Percentiles rank a stretch among this genome's conserved stretches.
Conservation (phyloP, 2,888 invertebrate species). For the Tetropium fuscum region DNA sequence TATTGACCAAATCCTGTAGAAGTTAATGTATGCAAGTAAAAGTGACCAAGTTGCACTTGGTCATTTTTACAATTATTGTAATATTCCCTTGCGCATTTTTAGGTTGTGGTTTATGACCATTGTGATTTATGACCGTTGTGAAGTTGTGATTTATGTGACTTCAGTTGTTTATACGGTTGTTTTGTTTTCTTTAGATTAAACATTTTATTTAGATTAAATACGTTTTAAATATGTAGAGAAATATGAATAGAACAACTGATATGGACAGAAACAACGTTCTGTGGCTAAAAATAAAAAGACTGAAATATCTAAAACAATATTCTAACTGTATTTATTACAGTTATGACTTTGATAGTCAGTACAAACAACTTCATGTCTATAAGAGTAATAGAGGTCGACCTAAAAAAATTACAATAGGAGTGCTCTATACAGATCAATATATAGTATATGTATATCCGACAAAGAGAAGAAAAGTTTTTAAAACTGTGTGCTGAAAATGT, state of each 20-base stretch:
- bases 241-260: background rate
- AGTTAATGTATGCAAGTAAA: too few relatives aligned
- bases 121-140: too few relatives aligned
- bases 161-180: too few relatives aligned
- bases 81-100: too few relatives aligned
- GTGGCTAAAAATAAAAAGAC: background rate
- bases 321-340: background rate
- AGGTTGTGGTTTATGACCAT: too few relatives aligned
- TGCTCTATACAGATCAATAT: background rate
- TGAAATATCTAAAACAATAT: background rate
- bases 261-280: background rate
- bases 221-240: too few relatives aligned
- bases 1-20: too few relatives aligned
- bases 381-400: background rate
- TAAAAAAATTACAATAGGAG: background rate
- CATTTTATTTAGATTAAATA: too few relatives aligned
- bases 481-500: background rate
- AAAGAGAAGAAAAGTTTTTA: background rate
- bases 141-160: too few relatives aligned
- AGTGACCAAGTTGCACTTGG: too few relatives aligned
- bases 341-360: background rate
- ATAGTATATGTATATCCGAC: background rate
- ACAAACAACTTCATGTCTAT: background rate
- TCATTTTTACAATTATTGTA: too few relatives aligned
- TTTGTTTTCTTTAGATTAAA: too few relatives aligned